A percentile compares a stretch with the other conserved stretches of the same genome.
Evolutionary conservation across 1,140 invertebrate species (phyloP).

Genomic region (Papilio dardanus): DNA sequence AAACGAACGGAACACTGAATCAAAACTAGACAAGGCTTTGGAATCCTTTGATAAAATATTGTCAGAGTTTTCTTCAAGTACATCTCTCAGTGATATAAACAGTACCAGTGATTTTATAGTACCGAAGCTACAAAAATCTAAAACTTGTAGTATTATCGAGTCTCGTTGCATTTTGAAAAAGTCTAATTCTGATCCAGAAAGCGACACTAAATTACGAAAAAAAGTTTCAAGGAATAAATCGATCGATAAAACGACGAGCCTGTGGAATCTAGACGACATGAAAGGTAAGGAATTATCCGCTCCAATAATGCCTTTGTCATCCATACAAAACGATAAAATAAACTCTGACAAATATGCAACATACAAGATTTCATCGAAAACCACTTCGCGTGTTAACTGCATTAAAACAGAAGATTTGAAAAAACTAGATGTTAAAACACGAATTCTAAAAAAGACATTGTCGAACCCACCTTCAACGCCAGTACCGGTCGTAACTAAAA

Average conservation of each 20-base stretch:
- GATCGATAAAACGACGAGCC: constrained; percentile 80
- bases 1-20: constrained; percentile 59
- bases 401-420: constrained; percentile 75
- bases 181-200: constrained; percentile 69
- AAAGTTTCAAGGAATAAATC: constrained; percentile 73
- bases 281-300: constrained; percentile 76
- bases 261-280: constrained; percentile 83
- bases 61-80: constrained; percentile 75
- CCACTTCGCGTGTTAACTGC: constrained; percentile 57
- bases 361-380: constrained; percentile 79
- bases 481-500: constrained; percentile 70
- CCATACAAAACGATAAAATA: constrained; percentile 67
- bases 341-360: constrained; percentile 79
- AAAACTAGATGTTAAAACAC: constrained; percentile 81
- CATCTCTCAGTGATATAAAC: constrained; percentile 58
- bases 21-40: constrained; percentile 84
- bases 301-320: constrained; percentile 67
- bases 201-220: constrained; percentile 57
- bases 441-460: constrained; percentile 81
- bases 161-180: constrained; percentile 85
- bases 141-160: constrained; percentile 85
- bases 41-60: constrained; percentile 86
- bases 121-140: constrained; percentile 84
- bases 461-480: constrained; percentile 79
- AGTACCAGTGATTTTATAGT: constrained; percentile 66